Percentiles rank a stretch among this genome's conserved stretches.
Evolutionary conservation across 2,888 invertebrate species (phyloP).

Genomic region (Diplolepis rosae): DNA sequence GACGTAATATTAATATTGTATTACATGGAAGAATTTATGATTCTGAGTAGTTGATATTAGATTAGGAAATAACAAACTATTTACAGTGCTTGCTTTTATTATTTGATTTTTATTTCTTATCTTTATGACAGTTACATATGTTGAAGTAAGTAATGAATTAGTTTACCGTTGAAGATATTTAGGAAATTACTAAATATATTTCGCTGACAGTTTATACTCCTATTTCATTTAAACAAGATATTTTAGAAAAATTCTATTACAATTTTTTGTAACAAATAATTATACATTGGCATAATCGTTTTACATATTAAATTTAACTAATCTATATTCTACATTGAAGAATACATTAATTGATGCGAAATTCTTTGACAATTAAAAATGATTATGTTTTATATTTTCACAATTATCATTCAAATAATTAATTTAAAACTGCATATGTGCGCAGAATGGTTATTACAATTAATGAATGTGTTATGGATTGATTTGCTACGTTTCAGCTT

Average conservation of each 20-base stretch:
- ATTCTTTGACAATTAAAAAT: background rate
- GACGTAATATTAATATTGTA: background rate
- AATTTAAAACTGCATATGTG: background rate
- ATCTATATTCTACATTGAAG: slow-evolving; percentile 10
- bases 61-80: slow-evolving; percentile 4
- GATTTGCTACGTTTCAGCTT: background rate
- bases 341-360: slow-evolving; percentile 18
- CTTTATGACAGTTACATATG: slow-evolving; percentile 50
- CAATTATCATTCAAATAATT: slow-evolving; percentile 4
- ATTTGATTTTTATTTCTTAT: slow-evolving; percentile 48
- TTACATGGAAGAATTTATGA: background rate
- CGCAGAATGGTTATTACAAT: background rate
- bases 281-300: background rate
- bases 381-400: slow-evolving; percentile 1
- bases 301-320: slow-evolving; percentile 17
- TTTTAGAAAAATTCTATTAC: slow-evolving; percentile 1
- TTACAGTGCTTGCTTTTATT: slow-evolving; percentile 40
- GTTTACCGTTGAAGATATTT: slow-evolving; percentile 42
- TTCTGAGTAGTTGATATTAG: slow-evolving; percentile 24
- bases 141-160: slow-evolving; percentile 39
- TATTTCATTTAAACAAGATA: slow-evolving; percentile 39
- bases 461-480: too few relatives aligned
- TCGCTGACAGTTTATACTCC: slow-evolving; percentile 1
- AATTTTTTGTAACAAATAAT: slow-evolving; percentile 6
- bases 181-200: slow-evolving; percentile 27